Base-by-base conservation (phyloP, 2,888 invertebrate species). In the Diploptera punctata region DNA sequence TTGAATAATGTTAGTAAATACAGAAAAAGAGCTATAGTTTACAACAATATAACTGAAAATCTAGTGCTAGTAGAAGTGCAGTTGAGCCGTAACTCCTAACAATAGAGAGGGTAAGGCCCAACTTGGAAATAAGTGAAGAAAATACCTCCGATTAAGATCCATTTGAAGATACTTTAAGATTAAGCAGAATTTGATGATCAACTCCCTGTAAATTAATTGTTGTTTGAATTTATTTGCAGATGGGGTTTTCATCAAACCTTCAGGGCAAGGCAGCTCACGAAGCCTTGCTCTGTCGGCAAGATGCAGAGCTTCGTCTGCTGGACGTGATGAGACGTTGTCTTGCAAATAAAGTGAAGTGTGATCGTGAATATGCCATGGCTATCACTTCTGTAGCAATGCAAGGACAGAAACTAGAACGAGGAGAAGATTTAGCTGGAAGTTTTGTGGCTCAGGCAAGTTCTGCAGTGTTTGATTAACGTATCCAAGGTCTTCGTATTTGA, bases 221-320 rank as follows among this genome's bases (percentile, higher is more conserved):
- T 26, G 16, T 26, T 16, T 21, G 19, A 21, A 1, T 13, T 54
- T 54, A 16, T 43, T 44, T 71, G 24, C 49, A 76, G 74, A 93
- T 94, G 93, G 93, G 95, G 78, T 97, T 96, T 84, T 94, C 95
- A 77, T 89, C 91, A 78, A 92, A 91, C 81, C 89, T 95, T 71
- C 93, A 95, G 84, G 94, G 95, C 78, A 92, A 93, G 80, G 90
- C 91, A 77, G 94, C 96, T 80, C 97, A 97, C 83, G 97, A 97
- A 84, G 96, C 96, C 76, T 87, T 98, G 78, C 87, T 97, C 78
- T 90, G 90, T 74, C 89, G 97, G 70, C 97, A 97, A 84, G 97
- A 98, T 82, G 94, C 95, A 21, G 98, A 98, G 84, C 87, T 98
- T 73, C 89, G 95, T 77, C 90, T 98, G 62, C 88, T 98, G 87